phyloP scores from a whole-genome alignment of 2,888 invertebrate species.

The Deroplatys truncata region DNA sequence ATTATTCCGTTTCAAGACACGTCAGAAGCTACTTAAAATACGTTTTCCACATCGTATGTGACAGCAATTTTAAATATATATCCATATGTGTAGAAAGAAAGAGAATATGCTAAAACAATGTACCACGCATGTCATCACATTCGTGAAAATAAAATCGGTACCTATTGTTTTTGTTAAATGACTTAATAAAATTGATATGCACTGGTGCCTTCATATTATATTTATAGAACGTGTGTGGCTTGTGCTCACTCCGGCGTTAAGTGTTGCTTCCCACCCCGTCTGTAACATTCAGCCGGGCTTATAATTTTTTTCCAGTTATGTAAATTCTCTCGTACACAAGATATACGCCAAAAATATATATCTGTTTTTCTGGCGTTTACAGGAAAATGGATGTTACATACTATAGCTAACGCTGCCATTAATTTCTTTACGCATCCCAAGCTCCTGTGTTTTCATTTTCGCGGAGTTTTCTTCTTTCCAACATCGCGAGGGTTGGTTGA shows the following conservation, averaged over 20 bases:
- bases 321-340: neutral
- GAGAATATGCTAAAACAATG: neutral
- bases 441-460: neutral
- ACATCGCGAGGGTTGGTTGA: neutral
- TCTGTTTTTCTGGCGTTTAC: neutral
- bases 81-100: neutral
- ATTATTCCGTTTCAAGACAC: neutral
- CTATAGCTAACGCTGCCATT: neutral
- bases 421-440: neutral
- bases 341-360: neutral
- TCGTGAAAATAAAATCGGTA: neutral
- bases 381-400: neutral
- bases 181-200: slow-evolving; percentile 1
- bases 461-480: neutral
- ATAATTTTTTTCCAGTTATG: slow-evolving; percentile 1
- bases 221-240: neutral
- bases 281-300: neutral
- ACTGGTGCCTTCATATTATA: neutral
- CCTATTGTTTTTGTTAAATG: slow-evolving; percentile 12
- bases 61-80: neutral
- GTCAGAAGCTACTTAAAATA: neutral
- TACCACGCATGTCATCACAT: neutral
- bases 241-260: neutral
- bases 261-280: neutral
- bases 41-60: neutral